A percentile compares a stretch with the other conserved stretches of the same genome.
Evolutionary conservation across 2,113 vertebrate genomes (phyloP).

Genomic region (Platysteira castanea): DNA sequence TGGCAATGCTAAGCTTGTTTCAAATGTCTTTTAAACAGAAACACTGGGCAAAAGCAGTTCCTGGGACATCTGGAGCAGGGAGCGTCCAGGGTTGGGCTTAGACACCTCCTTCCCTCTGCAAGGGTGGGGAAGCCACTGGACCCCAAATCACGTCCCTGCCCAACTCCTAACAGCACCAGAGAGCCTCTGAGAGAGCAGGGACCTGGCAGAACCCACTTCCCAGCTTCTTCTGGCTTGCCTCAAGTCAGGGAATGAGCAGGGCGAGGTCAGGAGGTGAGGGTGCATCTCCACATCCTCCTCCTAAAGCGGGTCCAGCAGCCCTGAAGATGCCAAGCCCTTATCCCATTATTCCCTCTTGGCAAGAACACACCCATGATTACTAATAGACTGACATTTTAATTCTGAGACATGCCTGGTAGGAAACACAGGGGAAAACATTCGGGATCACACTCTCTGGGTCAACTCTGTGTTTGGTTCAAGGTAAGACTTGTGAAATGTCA

Average conservation of each 20-base stretch:
- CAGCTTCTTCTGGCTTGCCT: not conserved
- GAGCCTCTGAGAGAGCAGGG: not conserved
- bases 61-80: not conserved
- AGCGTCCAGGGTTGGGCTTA: not conserved
- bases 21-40: slow-evolving; percentile 17
- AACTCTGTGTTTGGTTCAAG: not conserved
- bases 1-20: slow-evolving; percentile 7
- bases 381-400: not conserved
- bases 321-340: not conserved
- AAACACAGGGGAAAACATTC: not conserved
- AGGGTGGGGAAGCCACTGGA: not conserved
- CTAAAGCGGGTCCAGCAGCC: fast-evolving
- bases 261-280: not conserved
- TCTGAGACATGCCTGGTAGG: not conserved
- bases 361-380: not conserved
- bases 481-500: not conserved
- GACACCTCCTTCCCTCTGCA: not conserved
- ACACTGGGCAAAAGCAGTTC: not conserved
- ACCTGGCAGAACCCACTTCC: not conserved
- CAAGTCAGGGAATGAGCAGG: not conserved
- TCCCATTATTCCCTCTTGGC: not conserved
- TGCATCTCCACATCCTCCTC: not conserved
- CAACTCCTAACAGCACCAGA: not conserved
- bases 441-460: not conserved
- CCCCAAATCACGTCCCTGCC: not conserved